These are phyloP conservation scores for Rallus limicola DNA, from an alignment of 2,113 vertebrate genomes.

Conservation along the genomic window DNA sequence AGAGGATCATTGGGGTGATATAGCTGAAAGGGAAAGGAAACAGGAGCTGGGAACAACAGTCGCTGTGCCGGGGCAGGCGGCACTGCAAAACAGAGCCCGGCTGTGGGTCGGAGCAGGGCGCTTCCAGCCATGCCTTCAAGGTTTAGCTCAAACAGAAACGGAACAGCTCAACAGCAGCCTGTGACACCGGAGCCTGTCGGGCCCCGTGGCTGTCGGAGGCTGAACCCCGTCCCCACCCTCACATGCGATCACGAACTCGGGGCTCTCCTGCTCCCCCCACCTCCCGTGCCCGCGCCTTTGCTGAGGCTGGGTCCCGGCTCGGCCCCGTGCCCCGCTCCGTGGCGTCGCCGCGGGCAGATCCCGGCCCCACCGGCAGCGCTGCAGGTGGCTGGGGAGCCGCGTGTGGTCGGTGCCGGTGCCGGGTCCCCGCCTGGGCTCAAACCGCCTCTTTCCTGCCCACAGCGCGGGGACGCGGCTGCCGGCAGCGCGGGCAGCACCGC, in stretches of 20 bases:
- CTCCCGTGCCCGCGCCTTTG: rapidly evolving
- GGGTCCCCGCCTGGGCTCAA: not conserved
- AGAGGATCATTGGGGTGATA: not conserved
- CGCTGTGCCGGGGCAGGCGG: rapidly evolving
- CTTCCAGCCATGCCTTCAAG: not conserved
- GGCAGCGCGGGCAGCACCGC: not conserved
- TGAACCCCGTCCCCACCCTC: not conserved
- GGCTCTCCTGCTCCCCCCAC: not conserved
- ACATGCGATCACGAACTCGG: too few relatives aligned
- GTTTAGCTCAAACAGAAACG: not conserved
- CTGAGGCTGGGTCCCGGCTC: too few relatives aligned
- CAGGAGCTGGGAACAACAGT: not conserved
- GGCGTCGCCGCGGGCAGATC: not conserved
- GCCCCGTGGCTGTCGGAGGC: rapidly evolving
- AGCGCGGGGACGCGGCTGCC: not conserved
- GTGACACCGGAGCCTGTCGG: rapidly evolving
- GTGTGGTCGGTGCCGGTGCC: rapidly evolving
- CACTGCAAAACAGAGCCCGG: too few relatives aligned
- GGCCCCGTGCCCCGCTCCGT: too few relatives aligned
- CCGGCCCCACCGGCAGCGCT: rapidly evolving
- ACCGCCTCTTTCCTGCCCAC: not conserved
- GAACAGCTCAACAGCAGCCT: not conserved
- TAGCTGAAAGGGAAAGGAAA: not conserved
- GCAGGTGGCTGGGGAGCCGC: not conserved
- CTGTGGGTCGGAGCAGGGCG: not conserved